These are phyloP conservation scores for Chaetogeoica ovagalla DNA, from an alignment of 2,888 invertebrate species.

Conservation along the genomic window DNA sequence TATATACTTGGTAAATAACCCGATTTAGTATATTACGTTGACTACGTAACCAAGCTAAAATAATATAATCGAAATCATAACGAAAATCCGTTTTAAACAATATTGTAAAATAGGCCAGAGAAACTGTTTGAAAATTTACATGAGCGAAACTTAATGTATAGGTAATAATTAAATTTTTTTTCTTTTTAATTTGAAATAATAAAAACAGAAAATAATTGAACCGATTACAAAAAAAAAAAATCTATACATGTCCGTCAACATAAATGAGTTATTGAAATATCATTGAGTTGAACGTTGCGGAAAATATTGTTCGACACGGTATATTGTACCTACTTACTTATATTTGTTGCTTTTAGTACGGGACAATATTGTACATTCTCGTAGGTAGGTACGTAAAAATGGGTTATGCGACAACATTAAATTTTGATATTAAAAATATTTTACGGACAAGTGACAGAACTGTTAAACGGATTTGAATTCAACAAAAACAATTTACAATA, in stretches of 20 bases:
- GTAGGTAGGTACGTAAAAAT: no score
- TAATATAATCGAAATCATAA: background rate
- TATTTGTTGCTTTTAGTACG: no score
- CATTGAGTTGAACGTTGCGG: background rate
- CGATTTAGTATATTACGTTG: background rate
- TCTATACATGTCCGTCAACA: background rate
- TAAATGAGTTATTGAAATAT: background rate
- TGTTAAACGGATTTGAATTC: no score
- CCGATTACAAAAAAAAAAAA: background rate
- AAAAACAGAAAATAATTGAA: background rate
- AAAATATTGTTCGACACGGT: no score
- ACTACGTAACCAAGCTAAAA: background rate
- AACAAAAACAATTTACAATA: no score
- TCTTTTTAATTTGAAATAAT: background rate
- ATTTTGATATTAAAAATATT: no score
- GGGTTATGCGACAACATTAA: no score
- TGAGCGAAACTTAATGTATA: constrained; percentile 11
- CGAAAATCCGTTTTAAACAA: constrained; percentile 9
- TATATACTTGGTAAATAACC: background rate
- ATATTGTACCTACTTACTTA: no score
- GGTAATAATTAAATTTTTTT: constrained; percentile 21
- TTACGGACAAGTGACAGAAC: no score
- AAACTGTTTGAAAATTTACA: background rate
- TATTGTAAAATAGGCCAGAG: background rate
- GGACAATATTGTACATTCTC: no score